Evolutionary conservation across 2,113 vertebrate genomes (phyloP), one percentile per base, ranked within the genome.

Genomic region (Pica pica): DNA sequence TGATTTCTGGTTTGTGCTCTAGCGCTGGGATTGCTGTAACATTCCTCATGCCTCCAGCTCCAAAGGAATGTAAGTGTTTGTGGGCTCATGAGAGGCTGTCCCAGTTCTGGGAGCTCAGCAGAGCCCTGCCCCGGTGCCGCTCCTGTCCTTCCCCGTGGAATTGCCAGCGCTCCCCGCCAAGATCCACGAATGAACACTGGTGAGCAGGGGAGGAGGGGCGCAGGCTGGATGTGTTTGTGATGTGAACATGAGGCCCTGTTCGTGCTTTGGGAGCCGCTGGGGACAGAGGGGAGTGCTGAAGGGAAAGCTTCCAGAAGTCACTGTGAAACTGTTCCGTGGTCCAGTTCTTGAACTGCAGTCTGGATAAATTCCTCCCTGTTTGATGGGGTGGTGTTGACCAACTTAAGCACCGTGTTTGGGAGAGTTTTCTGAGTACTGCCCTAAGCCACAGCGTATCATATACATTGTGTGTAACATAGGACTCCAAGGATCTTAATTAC

Each of bases 151-250:
- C 47, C 55, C 37, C 0, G 0, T 30, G 76, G 19, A 9, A 11
- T 13, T 64, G 22, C 31, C 50, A 27, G 81, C 0, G 7, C 20
- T 85, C 35, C n/a, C 33, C 1, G 27, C 42, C 50, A 46, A 6
- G 63, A 16, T 16, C 42, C 52, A 4, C 0, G 0, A 44, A 2
- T 7, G 53, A 46, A 4, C 30, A 0, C 16, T 3, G 19, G 42
- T 5, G 65, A 56, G 76, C 59, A 22, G 93, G 44, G 46, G 22
- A 35, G 46, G 67, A 52, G 83, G 21, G 19, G 30, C 0, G 1
- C 49, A 8, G 65, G 50, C 89, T 50, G 83, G 46, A 10, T 1
- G 1, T 49, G 24, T 33, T 7, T 11, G 33, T 4, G 1, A 14
- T 42, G 49, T 20, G 78, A 49, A 11, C 71, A 1, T 10, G 83